Base-by-base conservation (phyloP, 2,888 invertebrate species). In the Monopis laevigella region DNA sequence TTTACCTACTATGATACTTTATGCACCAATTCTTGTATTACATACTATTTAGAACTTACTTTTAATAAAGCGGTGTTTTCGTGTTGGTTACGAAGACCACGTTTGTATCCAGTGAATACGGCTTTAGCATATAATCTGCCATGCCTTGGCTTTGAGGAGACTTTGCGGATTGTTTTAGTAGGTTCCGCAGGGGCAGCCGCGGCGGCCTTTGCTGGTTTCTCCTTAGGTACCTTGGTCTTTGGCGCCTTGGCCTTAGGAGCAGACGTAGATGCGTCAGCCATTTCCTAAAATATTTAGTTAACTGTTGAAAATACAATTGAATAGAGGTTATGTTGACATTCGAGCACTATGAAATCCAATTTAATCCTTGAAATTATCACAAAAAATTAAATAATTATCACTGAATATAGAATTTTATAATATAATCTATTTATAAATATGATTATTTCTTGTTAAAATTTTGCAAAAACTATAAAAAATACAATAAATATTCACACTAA, bases 111-210 rank as follows among this genome's bases (percentile, higher is more conserved):
- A 52, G 96, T 95, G 82, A 98, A 98, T 41, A 98, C 92, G 29
- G 96, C 97, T 78, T 97, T 97, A n/a, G 95, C 94, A 63, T 97
- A 98, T 38, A 98, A 84, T 56, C 97, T 86, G 44, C 93, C 93
- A 64, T 92, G 92, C 48, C 92, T 75, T 38, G 80, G 58, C 56
- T 78, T 81, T 54, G 53, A 85, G 64, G 78, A 65, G 39, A 72
- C 71, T 53, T 80, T 80, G 49, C 80, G 73, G 45, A 71, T 55
- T 35, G 82, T 74, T 55, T 84, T 84, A 8, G 78, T 65, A 44
- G 83, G 70, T 49, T 82, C 75, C 35, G 82, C 82, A 24, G 82
- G 78, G 46, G 80, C 83, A 32, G 82, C 82, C n/a, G 82, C 74
- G 42, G 74, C 80, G 41, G 74, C 80, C 52, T 83, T 84, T 1